Conservation (phyloP, 2,888 invertebrate genomes). For the Acronicta leporina region DNA sequence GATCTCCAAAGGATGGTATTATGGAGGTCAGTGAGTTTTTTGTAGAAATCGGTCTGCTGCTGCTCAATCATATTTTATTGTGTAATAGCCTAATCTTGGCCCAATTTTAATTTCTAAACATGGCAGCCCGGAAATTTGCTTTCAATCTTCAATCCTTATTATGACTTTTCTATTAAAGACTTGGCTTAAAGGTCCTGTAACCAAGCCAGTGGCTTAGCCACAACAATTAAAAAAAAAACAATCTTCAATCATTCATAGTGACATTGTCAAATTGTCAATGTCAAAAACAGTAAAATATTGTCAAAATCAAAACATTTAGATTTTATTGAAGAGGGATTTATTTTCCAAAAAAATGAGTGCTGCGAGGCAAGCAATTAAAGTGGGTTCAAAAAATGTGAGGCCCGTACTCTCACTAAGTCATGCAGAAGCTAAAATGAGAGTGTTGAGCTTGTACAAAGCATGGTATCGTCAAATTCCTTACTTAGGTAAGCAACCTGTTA, state of each 20-base stretch:
- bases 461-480: conserved; percentile 98
- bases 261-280: conserved; percentile 23
- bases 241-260: no score
- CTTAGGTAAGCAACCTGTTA: conserved; percentile 92
- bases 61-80: no score
- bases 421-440: conserved; percentile 94
- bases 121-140: no score
- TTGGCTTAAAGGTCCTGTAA: no score
- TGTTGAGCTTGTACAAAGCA: conserved; percentile 96
- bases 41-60: no score
- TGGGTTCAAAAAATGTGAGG: conserved; percentile 91
- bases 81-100: no score
- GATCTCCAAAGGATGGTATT: no score
- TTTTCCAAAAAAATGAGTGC: conserved; percentile 67
- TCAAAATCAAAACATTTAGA: conserved; percentile 39
- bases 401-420: conserved; percentile 95
- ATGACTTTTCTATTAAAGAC: no score
- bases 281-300: neutral
- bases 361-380: conserved; percentile 78
- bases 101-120: no score
- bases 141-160: neutral
- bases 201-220: no score
- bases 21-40: no score
- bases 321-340: conserved; percentile 11
- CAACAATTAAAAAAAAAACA: no score